phyloP scores from a whole-genome alignment of 2,797 vertebrate genomes.

The Hapalemur alaotrensis region DNA sequence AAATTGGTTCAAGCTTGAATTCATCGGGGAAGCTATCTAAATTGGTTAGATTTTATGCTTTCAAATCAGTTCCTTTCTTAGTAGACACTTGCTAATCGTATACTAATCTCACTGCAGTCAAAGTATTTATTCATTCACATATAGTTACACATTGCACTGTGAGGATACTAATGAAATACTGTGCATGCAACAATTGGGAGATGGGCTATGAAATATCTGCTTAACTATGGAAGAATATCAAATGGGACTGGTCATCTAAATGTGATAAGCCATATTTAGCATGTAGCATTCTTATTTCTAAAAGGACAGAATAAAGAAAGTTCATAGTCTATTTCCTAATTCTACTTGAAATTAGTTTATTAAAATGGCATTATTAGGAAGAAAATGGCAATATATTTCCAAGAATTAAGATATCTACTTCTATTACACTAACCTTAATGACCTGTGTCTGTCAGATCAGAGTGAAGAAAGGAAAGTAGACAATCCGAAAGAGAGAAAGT shows the following conservation, averaged over 20 bases:
- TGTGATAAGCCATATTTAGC: neutral
- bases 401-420: slow-evolving; percentile 19
- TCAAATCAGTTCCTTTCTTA: slow-evolving; percentile 68
- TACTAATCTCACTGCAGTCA: slow-evolving; percentile 62
- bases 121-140: slow-evolving; percentile 69
- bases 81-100: slow-evolving; percentile 72
- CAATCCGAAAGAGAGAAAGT: neutral
- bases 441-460: neutral
- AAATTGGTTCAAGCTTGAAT: slow-evolving; percentile 81
- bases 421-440: neutral
- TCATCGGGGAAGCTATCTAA: slow-evolving; percentile 73
- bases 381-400: neutral
- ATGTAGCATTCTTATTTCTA: slow-evolving; percentile 20
- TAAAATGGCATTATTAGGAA: slow-evolving; percentile 27
- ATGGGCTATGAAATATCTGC: neutral
- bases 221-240: slow-evolving; percentile 49
- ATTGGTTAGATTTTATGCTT: slow-evolving; percentile 76
- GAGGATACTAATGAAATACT: slow-evolving; percentile 52
- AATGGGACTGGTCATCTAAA: slow-evolving; percentile 25
- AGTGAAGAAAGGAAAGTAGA: neutral
- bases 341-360: neutral
- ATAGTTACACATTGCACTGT: slow-evolving; percentile 29
- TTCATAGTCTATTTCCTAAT: slow-evolving; percentile 10
- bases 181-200: slow-evolving; percentile 27
- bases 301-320: neutral